Evolutionary conservation across 2,888 invertebrate genomes (phyloP), one percentile per base, ranked within the genome.

Genomic region (Diadromus collaris): DNA sequence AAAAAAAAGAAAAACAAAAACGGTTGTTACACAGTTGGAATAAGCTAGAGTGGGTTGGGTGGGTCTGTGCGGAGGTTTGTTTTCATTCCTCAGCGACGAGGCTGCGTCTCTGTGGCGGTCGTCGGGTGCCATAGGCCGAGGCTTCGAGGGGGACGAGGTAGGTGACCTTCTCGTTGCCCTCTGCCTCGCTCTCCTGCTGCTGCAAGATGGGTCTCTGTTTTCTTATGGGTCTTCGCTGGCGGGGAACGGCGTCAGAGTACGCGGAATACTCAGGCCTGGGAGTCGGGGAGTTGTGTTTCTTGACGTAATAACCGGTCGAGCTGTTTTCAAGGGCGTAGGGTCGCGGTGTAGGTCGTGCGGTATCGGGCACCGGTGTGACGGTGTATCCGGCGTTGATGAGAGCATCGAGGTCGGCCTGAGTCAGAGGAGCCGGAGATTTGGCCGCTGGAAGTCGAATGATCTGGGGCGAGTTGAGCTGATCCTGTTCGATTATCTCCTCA

Each of bases 351-450:
- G 89, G 83, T 29, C 86, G 87, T 0, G 82, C 83, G 0, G 84
- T 73, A 1, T 87, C 87, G 9, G 89, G 86, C 21, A 89, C 86
- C 4, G 90, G 90, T 0, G 89, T 89, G 1, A 90, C 89, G 19
- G 88, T 89, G 71, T 90, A 90, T 6, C 90, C 90, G 6, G 90
- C 89, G 51, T 89, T 89, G 24, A 90, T 87, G 13, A 90, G 81
- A 38, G 87, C 87, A 2, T 88, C 85, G 16, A 90, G 78, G 61
- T 90, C 90, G 19, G 89, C 88, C 29, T 88, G 89, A 0, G 88
- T 87, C 3, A 90, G 61, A 0, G 87, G 81, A 24, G 85, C 81
- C 1, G 80, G 88, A n/a, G 81, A 82, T 44, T 88, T 89, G 0
- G 87, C 82, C 2, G 85, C 82, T 0, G 87, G 88, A 32, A 89